Percentiles rank a stretch among this genome's conserved stretches.
Conservation (phyloP, 1,140 invertebrate species). For the Forficula auricularia region DNA sequence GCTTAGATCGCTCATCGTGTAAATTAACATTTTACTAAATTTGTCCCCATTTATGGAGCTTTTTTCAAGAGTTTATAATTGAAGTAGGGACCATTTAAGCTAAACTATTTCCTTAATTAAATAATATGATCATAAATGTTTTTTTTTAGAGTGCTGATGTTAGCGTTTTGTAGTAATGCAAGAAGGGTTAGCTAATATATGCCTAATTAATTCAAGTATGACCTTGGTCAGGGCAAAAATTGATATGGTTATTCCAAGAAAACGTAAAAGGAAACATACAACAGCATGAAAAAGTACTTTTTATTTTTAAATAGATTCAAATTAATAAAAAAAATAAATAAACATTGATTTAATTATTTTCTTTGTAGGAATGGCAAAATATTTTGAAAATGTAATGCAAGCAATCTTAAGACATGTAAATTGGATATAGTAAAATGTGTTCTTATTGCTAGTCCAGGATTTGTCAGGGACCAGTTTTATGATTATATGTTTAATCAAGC, state of each 20-base stretch:
- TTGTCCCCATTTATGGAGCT: too few species aligned
- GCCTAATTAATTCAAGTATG: constrained; percentile 92
- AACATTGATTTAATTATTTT: constrained; percentile 73
- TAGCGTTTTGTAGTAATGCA: constrained; percentile 94
- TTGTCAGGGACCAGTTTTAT: constrained; percentile 94
- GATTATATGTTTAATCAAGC: constrained; percentile 89
- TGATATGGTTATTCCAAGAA: constrained; percentile 86
- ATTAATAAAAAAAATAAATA: constrained; percentile 24
- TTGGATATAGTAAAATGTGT: constrained; percentile 92
- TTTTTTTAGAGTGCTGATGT: constrained; percentile 76
- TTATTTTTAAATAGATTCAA: constrained; percentile 43
- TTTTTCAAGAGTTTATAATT: too few species aligned
- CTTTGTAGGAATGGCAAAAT: constrained; percentile 74
- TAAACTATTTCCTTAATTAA: constrained; percentile 18
- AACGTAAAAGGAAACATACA: constrained; percentile 85
- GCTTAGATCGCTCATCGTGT: too few species aligned
- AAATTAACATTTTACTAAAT: too few species aligned
- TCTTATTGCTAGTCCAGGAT: constrained; percentile 90
- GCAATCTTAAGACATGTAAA: constrained; percentile 86
- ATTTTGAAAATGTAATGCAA: constrained; percentile 91
- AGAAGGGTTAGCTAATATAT: constrained; percentile 88
- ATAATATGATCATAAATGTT: constrained; percentile 88
- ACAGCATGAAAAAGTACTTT: constrained; percentile 95
- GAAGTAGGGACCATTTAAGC: too few species aligned
- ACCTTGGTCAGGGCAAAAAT: constrained; percentile 93